Evolutionary conservation across 1,140 invertebrate genomes (phyloP), one percentile per base, ranked within the genome.

Genomic region (Caerostris darwini): DNA sequence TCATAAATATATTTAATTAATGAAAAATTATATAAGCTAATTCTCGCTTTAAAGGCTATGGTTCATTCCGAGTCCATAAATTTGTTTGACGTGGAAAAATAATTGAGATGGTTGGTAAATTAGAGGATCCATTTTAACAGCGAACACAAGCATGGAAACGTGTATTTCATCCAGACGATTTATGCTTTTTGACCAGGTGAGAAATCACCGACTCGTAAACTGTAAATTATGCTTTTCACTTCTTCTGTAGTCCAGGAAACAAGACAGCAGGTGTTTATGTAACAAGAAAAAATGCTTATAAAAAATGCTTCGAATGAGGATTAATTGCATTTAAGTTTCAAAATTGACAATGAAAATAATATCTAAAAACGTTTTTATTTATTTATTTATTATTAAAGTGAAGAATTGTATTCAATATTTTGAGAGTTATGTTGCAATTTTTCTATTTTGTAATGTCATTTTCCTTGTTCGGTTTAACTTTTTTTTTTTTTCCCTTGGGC

Each of bases 21-120:
- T 90, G 87, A 90, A 90, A 14, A 90, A 69, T 90, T 90, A 90
- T 90, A 90, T 90, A 54, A 71, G 34, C 85, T 64, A 87, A 87
- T 87, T 87, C 85, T 61, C 34, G 54, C 59, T 7, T 87, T 87
- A 59, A 61, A 59, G 7, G 71, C 10, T 19, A 14, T 50, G 85
- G 5, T 87, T 87, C 58, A 34, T 12, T 7, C 10, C 34, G 19
- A 59, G 4, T 8, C 8, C 58, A 87, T 64, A 61, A 87, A 87
- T 87, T 87, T 64, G 85, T 61, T 61, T 61, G 85, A 87, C 85
- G 64, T 59, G 58, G 12, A 54, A 61, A 87, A 59, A 19, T 87
- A 87, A 87, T 87, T 87, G 85, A 59, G 71, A 77, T 77, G 71
- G 50, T 34, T 77, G 8, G 71, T 77, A 77, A 3, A 12, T 34